Evolutionary conservation across 1,140 invertebrate genomes (phyloP), one percentile per base, ranked within the genome.

Genomic region (Anthonomus grandis): DNA sequence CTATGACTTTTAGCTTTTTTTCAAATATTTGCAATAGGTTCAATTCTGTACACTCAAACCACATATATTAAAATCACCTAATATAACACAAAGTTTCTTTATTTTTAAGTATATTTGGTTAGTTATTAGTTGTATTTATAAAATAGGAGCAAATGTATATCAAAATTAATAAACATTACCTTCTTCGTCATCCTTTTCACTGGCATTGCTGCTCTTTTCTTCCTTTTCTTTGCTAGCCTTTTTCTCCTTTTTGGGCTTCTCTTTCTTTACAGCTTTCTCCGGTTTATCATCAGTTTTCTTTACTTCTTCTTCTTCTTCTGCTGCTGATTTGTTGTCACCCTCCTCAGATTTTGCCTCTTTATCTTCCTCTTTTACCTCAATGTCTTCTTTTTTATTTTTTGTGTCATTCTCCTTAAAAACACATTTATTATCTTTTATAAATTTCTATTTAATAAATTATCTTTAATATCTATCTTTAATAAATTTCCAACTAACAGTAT

Each of bases 101-200:
- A n/a, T n/a, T n/a, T n/a, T n/a, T n/a, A n/a, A n/a, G n/a, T n/a
- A n/a, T n/a, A n/a, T n/a, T n/a, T n/a, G n/a, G n/a, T n/a, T n/a
- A n/a, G n/a, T n/a, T n/a, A n/a, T n/a, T n/a, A n/a, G n/a, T n/a
- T n/a, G n/a, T n/a, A n/a, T n/a, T n/a, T n/a, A n/a, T n/a, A n/a
- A n/a, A n/a, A n/a, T n/a, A n/a, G 38, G 77, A 74, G 18, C 76
- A 71, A 9, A 75, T 71, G 13, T 73, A 70, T 8, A 73, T 70
- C 17, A n/a, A n/a, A n/a, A n/a, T n/a, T n/a, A n/a, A n/a, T 76
- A 63, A 19, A 65, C 75, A 50, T 76, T 73, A n/a, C 77, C 75
- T 70, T 75, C 53, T 56, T 57, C 44, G 21, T 65, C 53, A 68
- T 76, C 50, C 44, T 64, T 51, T 39, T 67, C 59, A 25, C 64